A percentile compares a stretch with the other conserved stretches of the same genome.
These are phyloP conservation scores for Centrocercus urophasianus DNA, from an alignment of 2,113 vertebrate genomes.

Conservation along the genomic window DNA sequence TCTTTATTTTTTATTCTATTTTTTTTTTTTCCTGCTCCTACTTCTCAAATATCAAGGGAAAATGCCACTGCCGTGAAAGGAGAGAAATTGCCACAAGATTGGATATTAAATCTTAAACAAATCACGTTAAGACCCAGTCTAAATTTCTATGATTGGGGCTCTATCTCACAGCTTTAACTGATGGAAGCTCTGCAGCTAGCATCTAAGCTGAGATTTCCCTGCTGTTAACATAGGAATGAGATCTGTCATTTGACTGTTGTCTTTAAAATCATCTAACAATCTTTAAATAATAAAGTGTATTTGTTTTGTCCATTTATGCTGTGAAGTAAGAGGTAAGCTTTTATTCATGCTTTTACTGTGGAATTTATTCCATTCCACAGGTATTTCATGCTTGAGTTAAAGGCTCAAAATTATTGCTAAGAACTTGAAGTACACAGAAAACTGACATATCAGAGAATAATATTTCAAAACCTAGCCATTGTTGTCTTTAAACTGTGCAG, in stretches of 20 bases:
- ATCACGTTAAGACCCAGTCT: not conserved
- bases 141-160: not conserved
- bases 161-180: not conserved
- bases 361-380: not conserved
- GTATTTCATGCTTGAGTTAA: not conserved
- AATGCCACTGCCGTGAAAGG: not conserved
- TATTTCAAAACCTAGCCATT: fast-evolving
- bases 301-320: not conserved
- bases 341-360: not conserved
- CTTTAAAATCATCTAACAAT: not conserved
- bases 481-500: not conserved
- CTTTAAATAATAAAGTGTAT: not conserved
- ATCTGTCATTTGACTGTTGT: not conserved
- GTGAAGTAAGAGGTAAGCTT: not conserved
- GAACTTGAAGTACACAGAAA: not conserved
- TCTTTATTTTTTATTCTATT: not conserved
- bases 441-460: not conserved
- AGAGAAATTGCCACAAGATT: not conserved
- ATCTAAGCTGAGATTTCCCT: not conserved
- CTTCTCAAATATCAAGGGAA: not conserved
- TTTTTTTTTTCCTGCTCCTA: not conserved
- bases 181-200: not conserved
- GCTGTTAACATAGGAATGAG: not conserved
- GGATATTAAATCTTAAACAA: not conserved
- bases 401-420: not conserved